Conservation (phyloP, 2,113 vertebrate genomes). For the Saimiri boliviensis region DNA sequence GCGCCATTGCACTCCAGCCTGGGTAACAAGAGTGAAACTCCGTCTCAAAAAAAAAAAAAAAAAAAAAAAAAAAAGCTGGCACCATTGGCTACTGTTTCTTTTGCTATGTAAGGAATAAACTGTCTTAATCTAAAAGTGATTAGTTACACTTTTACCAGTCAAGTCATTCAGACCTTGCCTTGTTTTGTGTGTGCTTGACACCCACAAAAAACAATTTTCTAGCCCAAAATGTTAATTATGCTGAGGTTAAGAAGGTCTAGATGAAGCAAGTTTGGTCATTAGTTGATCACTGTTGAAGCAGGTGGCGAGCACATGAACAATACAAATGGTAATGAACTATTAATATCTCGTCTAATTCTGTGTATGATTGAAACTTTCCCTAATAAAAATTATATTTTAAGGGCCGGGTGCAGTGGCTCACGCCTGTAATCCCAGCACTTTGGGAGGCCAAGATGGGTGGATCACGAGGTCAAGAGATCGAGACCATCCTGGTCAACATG, state of each 20-base stretch:
- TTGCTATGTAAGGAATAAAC: not conserved
- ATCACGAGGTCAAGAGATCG: no score
- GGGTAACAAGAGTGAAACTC: no score
- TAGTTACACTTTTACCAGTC: slow-evolving; percentile 5
- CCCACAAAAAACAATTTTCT: not conserved
- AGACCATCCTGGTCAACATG: no score
- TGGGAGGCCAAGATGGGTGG: no score
- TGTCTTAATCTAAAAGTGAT: slow-evolving; percentile 14
- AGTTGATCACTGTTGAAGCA: not conserved
- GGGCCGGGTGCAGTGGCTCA: not conserved
- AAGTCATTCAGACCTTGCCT: not conserved
- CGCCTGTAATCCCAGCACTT: no score
- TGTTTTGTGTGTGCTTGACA: not conserved
- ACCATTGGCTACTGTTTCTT: not conserved
- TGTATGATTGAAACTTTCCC: not conserved
- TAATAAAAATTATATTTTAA: slow-evolving; percentile 40
- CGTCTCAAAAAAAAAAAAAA: no score
- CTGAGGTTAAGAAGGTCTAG: not conserved
- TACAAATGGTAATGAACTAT: not conserved
- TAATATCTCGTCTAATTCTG: not conserved
- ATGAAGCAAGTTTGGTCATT: not conserved
- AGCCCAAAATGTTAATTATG: not conserved
- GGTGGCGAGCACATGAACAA: not conserved
- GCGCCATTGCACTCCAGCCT: no score
- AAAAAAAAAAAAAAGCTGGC: no score